These are phyloP conservation scores for Lithophane leautieri DNA, from an alignment of 2,888 invertebrate species.

Conservation along the genomic window DNA sequence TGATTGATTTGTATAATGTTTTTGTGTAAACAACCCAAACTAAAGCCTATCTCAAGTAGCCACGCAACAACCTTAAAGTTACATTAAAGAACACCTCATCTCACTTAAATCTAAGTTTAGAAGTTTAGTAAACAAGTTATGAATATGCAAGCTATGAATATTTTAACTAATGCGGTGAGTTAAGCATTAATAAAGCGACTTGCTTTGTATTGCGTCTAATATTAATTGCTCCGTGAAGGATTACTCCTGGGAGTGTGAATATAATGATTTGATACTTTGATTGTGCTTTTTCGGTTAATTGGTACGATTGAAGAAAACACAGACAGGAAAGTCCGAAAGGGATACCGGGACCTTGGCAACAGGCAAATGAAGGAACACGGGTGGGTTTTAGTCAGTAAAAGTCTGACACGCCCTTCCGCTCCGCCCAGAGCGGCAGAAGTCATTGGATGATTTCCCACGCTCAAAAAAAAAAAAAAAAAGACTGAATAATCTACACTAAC, in stretches of 20 bases:
- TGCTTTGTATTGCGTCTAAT: conserved; percentile 3
- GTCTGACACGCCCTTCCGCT: too few relatives aligned
- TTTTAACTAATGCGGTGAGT: conserved; percentile 10
- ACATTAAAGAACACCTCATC: neutral
- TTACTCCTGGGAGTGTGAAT: neutral
- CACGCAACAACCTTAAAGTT: neutral
- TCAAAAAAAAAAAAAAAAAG: too few relatives aligned
- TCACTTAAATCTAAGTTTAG: conserved; percentile 15
- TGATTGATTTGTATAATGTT: neutral
- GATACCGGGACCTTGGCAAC: too few relatives aligned
- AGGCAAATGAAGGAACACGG: too few relatives aligned
- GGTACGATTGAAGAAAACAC: neutral
- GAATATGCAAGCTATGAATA: conserved; percentile 33
- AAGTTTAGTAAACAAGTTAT: conserved; percentile 20
- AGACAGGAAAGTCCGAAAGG: too few relatives aligned
- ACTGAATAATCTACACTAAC: too few relatives aligned
- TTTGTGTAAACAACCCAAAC: neutral
- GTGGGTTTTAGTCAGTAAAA: too few relatives aligned
- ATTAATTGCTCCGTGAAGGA: conserved; percentile 14
- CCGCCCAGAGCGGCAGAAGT: too few relatives aligned
- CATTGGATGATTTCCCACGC: too few relatives aligned
- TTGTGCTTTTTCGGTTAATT: neutral
- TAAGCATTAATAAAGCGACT: conserved; percentile 16
- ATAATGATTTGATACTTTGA: neutral
- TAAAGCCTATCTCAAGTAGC: neutral